Evolutionary conservation across 2,797 vertebrate species (phyloP).

Genomic region (Varecia variegata): DNA sequence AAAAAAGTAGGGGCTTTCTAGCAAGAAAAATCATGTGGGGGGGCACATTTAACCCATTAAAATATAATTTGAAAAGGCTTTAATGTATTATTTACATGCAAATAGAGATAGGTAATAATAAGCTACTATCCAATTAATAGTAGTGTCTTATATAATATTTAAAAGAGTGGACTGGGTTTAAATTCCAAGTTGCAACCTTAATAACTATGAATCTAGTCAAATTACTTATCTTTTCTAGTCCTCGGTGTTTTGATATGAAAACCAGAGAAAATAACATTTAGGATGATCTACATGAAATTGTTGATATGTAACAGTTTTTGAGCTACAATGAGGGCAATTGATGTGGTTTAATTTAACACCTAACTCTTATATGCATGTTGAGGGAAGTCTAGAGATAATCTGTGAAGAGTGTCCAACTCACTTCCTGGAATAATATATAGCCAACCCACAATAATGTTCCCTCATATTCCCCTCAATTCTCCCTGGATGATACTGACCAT

Average conservation of each 20-base stretch:
- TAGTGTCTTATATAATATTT: conserved; percentile 11
- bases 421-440: not conserved
- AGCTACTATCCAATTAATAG: not conserved
- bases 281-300: not conserved
- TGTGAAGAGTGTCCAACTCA: not conserved
- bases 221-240: conserved; percentile 10
- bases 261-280: conserved; percentile 21
- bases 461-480: not conserved
- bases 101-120: not conserved
- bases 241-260: conserved; percentile 1
- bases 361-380: not conserved
- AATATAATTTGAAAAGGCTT: conserved; percentile 30
- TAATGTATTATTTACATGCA: not conserved
- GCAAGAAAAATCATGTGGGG: not conserved
- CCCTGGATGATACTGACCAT: not conserved
- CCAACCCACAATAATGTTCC: not conserved
- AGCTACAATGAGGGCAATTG: not conserved
- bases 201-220: not conserved
- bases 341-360: not conserved
- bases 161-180: not conserved
- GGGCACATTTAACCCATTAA: not conserved
- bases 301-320: not conserved
- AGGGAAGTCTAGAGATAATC: conserved; percentile 1
- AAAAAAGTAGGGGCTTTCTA: not conserved
- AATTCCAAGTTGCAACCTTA: not conserved